These are phyloP conservation scores for Choristoneura rosaceana DNA, from an alignment of 2,888 invertebrate species.

Conservation along the genomic window DNA sequence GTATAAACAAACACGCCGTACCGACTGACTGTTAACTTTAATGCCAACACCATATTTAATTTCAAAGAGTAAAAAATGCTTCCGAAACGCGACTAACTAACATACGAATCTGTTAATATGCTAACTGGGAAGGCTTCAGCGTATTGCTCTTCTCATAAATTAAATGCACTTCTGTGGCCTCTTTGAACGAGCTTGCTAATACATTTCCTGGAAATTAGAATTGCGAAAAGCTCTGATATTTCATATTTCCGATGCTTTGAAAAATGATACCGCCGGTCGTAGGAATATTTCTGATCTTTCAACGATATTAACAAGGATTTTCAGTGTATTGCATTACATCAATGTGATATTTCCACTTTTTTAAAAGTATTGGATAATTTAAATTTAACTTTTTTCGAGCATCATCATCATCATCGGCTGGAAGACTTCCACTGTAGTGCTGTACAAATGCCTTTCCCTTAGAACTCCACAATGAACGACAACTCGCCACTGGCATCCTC, in stretches of 20 bases:
- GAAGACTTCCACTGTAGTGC: no score
- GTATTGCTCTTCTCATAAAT: constrained; percentile 60
- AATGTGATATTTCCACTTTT: neutral
- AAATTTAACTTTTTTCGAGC: neutral
- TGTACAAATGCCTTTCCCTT: no score
- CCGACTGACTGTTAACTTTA: no score
- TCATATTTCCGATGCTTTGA: constrained; percentile 32
- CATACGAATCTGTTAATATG: neutral
- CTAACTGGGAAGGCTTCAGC: constrained; percentile 60
- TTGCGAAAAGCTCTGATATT: constrained; percentile 10
- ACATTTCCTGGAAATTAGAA: constrained; percentile 30
- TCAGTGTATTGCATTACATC: neutral
- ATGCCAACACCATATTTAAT: neutral
- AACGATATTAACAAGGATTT: neutral
- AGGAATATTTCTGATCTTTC: neutral
- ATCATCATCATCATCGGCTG: no score
- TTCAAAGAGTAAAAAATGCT: neutral
- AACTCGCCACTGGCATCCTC: no score
- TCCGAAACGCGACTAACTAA: neutral
- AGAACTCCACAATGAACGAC: no score
- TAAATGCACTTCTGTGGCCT: constrained; percentile 66
- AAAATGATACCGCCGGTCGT: constrained; percentile 7
- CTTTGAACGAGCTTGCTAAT: constrained; percentile 49
- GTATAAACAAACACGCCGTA: no score
- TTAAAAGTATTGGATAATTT: neutral